Evolutionary conservation across 2,113 vertebrate species (phyloP).

Genomic region (Suricata suricatta): DNA sequence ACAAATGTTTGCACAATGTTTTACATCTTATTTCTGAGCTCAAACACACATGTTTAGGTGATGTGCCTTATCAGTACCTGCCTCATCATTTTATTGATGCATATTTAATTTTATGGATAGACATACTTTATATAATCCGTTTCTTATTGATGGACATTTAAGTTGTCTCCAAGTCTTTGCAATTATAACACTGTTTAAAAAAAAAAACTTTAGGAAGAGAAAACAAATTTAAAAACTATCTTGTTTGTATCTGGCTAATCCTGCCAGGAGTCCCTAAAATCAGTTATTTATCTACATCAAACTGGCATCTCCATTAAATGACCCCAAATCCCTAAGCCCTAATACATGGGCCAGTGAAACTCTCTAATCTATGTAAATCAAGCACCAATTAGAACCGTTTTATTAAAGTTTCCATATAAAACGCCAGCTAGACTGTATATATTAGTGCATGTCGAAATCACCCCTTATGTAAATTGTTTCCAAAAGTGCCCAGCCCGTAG

Average conservation of each 20-base stretch:
- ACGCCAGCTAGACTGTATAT: neutral
- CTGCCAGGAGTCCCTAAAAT: neutral
- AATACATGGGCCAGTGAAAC: neutral
- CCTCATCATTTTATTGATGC: neutral
- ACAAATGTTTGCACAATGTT: neutral
- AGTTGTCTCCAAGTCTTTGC: neutral
- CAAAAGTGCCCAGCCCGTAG: neutral
- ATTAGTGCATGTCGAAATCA: neutral
- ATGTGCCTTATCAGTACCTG: neutral
- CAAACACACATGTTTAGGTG: neutral
- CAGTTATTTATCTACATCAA: slow-evolving; percentile 41
- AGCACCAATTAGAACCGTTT: slow-evolving; percentile 19
- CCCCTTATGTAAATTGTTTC: slow-evolving; percentile 18
- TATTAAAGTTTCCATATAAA: slow-evolving; percentile 54
- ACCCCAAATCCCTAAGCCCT: neutral
- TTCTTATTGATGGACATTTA: neutral
- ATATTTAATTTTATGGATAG: slow-evolving; percentile 22
- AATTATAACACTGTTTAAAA: neutral
- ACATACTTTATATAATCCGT: neutral
- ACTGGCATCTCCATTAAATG: neutral
- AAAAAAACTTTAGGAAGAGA: neutral
- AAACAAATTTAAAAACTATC: neutral
- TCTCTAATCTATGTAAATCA: slow-evolving; percentile 30
- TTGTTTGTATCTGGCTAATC: neutral
- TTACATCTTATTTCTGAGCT: neutral